These are phyloP conservation scores for Chrysocyon brachyurus DNA, from an alignment of 2,797 vertebrate species.

Conservation along the genomic window DNA sequence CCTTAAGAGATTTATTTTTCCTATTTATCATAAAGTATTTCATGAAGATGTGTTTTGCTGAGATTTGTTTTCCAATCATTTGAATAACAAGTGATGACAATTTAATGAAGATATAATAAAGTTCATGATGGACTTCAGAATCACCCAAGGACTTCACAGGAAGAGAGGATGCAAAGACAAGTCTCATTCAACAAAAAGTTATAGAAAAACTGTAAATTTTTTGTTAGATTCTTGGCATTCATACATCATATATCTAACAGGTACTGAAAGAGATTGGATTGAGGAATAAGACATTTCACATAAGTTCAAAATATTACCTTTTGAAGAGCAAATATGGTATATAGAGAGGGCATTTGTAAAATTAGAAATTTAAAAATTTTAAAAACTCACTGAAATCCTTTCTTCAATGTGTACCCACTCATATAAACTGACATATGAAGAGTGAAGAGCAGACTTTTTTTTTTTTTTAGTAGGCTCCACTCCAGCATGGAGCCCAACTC, in stretches of 20 bases:
- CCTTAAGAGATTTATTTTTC: background rate
- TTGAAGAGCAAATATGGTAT: background rate
- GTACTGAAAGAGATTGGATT: background rate
- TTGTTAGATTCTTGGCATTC: background rate
- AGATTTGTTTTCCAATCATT: background rate
- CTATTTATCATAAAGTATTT: background rate
- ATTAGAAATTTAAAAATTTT: slow-evolving; percentile 33
- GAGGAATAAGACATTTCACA: background rate
- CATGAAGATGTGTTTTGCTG: background rate
- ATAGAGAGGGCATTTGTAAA: slow-evolving; percentile 1
- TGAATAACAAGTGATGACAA: background rate
- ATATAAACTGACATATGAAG: background rate
- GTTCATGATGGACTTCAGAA: background rate
- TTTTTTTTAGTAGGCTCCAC: background rate
- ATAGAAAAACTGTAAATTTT: background rate
- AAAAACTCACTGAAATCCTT: background rate
- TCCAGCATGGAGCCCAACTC: background rate
- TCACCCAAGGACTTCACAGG: background rate
- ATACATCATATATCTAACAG: background rate
- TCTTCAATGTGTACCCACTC: background rate
- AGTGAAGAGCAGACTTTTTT: background rate
- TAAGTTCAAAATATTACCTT: background rate
- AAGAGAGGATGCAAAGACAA: background rate
- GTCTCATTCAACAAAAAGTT: background rate
- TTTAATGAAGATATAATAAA: slow-evolving; percentile 1